Percentiles rank a stretch among this genome's conserved stretches.
phyloP scores from a whole-genome alignment of 1,140 invertebrate species.

The Neodiprion fabricii region DNA sequence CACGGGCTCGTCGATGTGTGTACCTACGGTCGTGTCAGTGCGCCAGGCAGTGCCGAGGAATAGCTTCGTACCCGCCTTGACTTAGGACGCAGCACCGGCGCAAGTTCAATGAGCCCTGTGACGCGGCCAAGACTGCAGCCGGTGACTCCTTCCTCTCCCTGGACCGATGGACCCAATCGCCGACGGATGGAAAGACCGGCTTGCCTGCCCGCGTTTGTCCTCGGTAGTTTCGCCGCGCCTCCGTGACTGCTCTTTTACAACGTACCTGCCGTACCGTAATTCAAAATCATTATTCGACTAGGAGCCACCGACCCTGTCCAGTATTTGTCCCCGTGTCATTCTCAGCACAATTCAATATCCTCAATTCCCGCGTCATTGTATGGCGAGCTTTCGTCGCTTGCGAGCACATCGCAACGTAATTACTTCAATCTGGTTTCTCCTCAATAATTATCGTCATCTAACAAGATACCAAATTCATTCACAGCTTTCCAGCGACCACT shows the following conservation, averaged over 20 bases:
- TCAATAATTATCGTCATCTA: too few relatives aligned
- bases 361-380: background rate
- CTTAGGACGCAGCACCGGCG: background rate
- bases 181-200: background rate
- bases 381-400: background rate
- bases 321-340: background rate
- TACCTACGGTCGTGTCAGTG: background rate
- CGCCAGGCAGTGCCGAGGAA: background rate
- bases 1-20: background rate
- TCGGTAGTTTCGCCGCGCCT: background rate
- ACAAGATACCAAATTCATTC: too few relatives aligned
- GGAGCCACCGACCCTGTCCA: background rate
- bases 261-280: background rate
- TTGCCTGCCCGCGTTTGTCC: background rate
- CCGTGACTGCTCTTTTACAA: background rate
- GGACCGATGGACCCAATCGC: background rate
- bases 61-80: background rate
- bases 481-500: too few relatives aligned
- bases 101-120: slow-evolving; percentile 3
- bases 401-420: too few relatives aligned
- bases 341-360: background rate
- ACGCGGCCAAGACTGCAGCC: background rate
- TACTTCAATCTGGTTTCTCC: too few relatives aligned
- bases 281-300: background rate
- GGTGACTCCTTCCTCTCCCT: background rate